Conservation (phyloP, 1,140 invertebrate genomes). For the Tenebrio molitor region DNA sequence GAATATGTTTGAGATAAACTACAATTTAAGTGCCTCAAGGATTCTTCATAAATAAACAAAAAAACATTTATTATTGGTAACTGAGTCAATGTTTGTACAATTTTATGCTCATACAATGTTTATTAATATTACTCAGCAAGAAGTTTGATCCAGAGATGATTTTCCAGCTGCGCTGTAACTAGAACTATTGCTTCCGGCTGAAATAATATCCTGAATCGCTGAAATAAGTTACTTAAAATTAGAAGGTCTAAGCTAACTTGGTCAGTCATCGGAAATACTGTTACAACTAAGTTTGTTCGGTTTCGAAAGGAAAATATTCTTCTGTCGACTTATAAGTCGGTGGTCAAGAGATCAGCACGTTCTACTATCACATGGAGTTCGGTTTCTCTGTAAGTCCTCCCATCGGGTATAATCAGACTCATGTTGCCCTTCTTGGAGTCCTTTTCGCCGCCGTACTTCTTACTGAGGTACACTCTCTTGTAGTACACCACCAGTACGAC, state of each 20-base stretch:
- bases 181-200: not conserved
- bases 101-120: slow-evolving; percentile 31
- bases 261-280: not conserved
- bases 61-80: slow-evolving; percentile 34
- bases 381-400: slow-evolving; percentile 84
- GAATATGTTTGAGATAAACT: not conserved
- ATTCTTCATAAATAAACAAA: slow-evolving; percentile 3
- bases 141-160: no score
- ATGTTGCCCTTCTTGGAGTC: slow-evolving; percentile 60
- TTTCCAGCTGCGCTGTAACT: no score
- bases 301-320: slow-evolving; percentile 28
- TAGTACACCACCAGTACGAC: slow-evolving; percentile 58
- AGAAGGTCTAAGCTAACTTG: not conserved
- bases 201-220: not conserved
- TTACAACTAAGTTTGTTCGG: no score
- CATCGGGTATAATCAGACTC: slow-evolving; percentile 81
- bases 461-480: slow-evolving; percentile 56
- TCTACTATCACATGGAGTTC: slow-evolving; percentile 88
- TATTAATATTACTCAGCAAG: not conserved
- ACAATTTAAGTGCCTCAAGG: slow-evolving; percentile 18
- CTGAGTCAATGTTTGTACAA: slow-evolving; percentile 39
- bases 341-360: slow-evolving; percentile 83
- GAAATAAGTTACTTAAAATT: slow-evolving; percentile 26
- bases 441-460: slow-evolving; percentile 69
- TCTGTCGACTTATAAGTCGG: slow-evolving; percentile 80